Base-by-base conservation (phyloP, 2,888 invertebrate genomes). In the Exephanes ischioxanthus region DNA sequence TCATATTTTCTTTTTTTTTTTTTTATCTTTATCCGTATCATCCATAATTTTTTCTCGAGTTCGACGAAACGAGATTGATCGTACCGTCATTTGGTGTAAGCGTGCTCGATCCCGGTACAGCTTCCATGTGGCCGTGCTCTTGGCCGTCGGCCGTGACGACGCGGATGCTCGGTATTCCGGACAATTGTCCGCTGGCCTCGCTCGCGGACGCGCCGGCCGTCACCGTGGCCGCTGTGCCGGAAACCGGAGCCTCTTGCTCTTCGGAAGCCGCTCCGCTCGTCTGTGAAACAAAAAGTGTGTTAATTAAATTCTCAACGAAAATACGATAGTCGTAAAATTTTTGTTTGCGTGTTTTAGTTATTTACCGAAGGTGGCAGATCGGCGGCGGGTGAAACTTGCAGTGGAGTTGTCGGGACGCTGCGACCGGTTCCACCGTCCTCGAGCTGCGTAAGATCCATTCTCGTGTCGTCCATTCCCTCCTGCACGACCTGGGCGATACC, bases 391-490 rank as follows among this genome's bases (percentile, higher is more conserved):
- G 96, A 97, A 83, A 95, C 95, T 94, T 95, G 96, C 86, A 96
- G 93, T 1, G 96, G 96, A 0, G 96, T 97, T 51, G 96, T 96
- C 1, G 97, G 96, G 30, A 96, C 96, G 90, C 96, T 96, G 70
- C 96, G 94, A 5, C 96, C 96, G 48, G 96, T 95, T 67, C 96
- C 95, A 73, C 93, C 91, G 58, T 96, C 95, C 88, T 96, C 96
- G 86, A 95, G 93, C 88, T 95, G 95, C 84, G 96, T 95, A 51
- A 97, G 95, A 94, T 97, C 97, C 93, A 97, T 96, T 92, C 97
- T 95, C 70, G 97, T 96, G 93, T 97, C 97, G 94, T 97, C 97
- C 95, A 97, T 96, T 88, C 96, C 95, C 92, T 96, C 96, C 71
- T 95, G 95, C 22, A 94, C 95, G 26, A 95, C 94, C 87, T 95